Percentiles rank a stretch among this genome's conserved stretches.
phyloP scores from a whole-genome alignment of 2,113 vertebrate species.

The Phoxinus phoxinus region DNA sequence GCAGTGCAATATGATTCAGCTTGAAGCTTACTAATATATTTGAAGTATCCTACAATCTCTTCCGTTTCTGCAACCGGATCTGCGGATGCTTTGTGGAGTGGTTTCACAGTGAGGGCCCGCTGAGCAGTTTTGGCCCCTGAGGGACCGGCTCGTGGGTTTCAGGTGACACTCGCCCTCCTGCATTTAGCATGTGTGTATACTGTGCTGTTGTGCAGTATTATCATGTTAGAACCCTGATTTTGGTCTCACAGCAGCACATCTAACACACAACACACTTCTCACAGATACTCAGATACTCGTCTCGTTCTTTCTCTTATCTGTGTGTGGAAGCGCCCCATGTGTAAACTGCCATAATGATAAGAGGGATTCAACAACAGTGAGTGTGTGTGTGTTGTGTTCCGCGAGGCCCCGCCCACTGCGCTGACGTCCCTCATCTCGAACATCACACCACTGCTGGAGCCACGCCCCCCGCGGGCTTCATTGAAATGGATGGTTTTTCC shows the following conservation, averaged over 20 bases:
- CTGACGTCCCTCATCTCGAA: constrained; percentile 58
- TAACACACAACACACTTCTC: neutral
- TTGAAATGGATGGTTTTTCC: constrained; percentile 54
- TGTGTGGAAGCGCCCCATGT: neutral
- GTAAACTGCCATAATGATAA: constrained; percentile 27
- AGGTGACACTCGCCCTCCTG: neutral
- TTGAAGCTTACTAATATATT: neutral
- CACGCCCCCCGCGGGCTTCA: constrained; percentile 62
- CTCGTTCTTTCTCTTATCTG: neutral
- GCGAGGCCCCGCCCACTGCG: constrained; percentile 63
- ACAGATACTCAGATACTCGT: neutral
- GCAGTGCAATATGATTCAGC: neutral
- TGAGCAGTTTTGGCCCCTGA: neutral
- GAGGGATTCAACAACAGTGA: neutral
- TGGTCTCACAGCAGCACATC: neutral
- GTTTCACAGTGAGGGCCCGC: neutral
- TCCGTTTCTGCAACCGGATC: neutral
- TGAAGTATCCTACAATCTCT: too few species aligned
- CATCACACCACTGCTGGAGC: constrained; percentile 76
- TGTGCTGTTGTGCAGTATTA: too few species aligned
- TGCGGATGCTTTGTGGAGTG: neutral
- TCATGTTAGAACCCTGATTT: neutral
- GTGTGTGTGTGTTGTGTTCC: neutral
- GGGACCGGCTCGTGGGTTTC: neutral
- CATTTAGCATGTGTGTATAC: neutral